phyloP scores from a whole-genome alignment of 2,888 invertebrate species.

The Eueremaeus valkanovi region DNA sequence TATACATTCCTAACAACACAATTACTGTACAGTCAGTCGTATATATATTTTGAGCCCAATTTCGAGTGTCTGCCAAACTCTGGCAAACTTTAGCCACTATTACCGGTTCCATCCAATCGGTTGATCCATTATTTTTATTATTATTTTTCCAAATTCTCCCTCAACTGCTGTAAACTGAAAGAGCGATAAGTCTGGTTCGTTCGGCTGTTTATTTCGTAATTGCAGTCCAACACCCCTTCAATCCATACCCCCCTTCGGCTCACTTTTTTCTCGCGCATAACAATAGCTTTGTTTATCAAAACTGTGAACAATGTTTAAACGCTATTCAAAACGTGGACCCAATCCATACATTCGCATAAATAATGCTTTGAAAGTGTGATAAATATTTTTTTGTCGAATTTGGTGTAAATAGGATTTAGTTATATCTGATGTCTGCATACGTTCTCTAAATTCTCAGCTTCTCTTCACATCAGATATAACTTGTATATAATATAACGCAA shows the following conservation, averaged over 20 bases:
- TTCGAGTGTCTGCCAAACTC: slow-evolving; percentile 9
- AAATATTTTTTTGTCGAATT: slow-evolving; percentile 13
- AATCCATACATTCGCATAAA: slow-evolving; percentile 19
- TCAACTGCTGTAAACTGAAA: slow-evolving; percentile 13
- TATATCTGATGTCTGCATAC: slow-evolving; percentile 9
- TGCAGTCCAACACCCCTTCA: slow-evolving; percentile 24
- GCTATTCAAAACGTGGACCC: neutral
- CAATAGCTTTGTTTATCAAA: slow-evolving; percentile 33
- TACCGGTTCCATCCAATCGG: slow-evolving; percentile 26
- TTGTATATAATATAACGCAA: neutral
- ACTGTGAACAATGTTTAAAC: neutral
- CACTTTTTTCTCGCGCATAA: neutral
- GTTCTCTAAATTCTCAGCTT: neutral
- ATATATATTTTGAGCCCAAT: neutral
- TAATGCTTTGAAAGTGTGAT: slow-evolving; percentile 6
- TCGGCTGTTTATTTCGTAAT: slow-evolving; percentile 18
- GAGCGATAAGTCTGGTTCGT: slow-evolving; percentile 13
- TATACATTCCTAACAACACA: slow-evolving; percentile 19
- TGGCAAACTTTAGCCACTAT: slow-evolving; percentile 1
- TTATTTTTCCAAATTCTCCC: slow-evolving; percentile 25
- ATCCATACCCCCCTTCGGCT: neutral
- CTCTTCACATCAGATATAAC: neutral
- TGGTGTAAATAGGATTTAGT: slow-evolving; percentile 26
- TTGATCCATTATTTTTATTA: slow-evolving; percentile 33
- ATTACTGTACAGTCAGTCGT: too few relatives aligned